These are phyloP conservation scores for Mermis nigrescens DNA, from an alignment of 2,888 invertebrate species.

Conservation along the genomic window DNA sequence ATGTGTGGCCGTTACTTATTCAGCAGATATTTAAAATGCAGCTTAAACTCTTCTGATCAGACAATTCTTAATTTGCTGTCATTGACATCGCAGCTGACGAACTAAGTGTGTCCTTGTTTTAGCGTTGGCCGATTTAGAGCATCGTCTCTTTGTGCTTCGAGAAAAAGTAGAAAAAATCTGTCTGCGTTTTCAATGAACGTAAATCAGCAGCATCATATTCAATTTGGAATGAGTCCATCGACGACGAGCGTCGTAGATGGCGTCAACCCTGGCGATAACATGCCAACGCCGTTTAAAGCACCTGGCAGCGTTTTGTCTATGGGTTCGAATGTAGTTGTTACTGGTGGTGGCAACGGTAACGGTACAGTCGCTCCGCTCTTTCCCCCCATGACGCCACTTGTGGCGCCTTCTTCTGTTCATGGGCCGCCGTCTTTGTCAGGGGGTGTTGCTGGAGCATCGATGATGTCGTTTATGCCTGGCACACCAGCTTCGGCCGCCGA, in stretches of 20 bases:
- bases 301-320: not conserved
- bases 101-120: no score
- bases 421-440: slow-evolving; percentile 5
- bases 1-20: no score
- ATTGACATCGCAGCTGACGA: no score
- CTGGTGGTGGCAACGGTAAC: not conserved
- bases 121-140: no score
- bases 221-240: slow-evolving; percentile 5
- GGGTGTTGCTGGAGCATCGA: slow-evolving; percentile 15
- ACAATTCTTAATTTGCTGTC: no score
- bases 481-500: slow-evolving; percentile 25
- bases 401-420: slow-evolving; percentile 1
- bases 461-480: slow-evolving; percentile 17
- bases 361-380: slow-evolving; percentile 3
- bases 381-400: slow-evolving; percentile 12
- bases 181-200: no score
- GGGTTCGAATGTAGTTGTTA: not conserved
- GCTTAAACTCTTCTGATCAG: no score
- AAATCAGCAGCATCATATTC: no score
- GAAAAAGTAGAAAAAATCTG: no score
- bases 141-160: no score
- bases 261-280: not conserved
- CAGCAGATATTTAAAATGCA: no score
- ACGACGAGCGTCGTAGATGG: not conserved
- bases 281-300: not conserved